Base-by-base conservation (phyloP, 1,140 invertebrate genomes). In the Drepana arcuata region DNA sequence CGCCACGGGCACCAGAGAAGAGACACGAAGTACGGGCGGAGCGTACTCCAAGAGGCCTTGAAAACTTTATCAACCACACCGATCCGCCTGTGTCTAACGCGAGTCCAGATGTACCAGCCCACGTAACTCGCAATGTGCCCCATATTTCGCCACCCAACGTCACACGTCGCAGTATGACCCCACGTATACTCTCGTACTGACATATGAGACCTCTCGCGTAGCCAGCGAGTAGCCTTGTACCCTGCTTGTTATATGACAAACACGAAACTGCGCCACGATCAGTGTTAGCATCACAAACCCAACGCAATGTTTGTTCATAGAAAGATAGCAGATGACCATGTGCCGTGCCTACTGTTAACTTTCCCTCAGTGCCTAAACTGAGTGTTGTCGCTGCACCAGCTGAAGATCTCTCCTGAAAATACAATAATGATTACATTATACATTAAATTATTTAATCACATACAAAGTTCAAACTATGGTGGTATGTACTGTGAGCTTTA, bases 51-150 rank as follows among this genome's bases (percentile, higher is more conserved):
- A 98, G 88, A 4, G 93, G 90, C 37, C 95, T 85, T 49, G 94
- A 95, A 59, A 98, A 96, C 59, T 90, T 93, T 7, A 99, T 85
- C 57, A 98, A 92, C 88, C 97, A 99, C 2, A 99, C 96, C n/a
- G 95, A 98, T 1, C 97, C 97, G 9, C 96, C 96, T 41, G 94
- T 97, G 73, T 99, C 97, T 12, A 94, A 92, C 30, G 95, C 94
- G 9, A 98, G 78, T 0, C 79, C 84, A 13, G 84, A 82, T 2
- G 60, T 59, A 0, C 70, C 81, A 14, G 85, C 79, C 86, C 89
- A 96, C 84, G 90, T 94, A 84, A 98, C 86, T 72, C 95, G 91
- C 28, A 98, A 82, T 4, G 95, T 92, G 16, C 95, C 94, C 42
- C 93, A 94, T 47, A 92, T 92, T 9, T 92, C 92, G 2, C 94